Conservation (phyloP, 2,888 invertebrate genomes). For the Melanostoma scalare region DNA sequence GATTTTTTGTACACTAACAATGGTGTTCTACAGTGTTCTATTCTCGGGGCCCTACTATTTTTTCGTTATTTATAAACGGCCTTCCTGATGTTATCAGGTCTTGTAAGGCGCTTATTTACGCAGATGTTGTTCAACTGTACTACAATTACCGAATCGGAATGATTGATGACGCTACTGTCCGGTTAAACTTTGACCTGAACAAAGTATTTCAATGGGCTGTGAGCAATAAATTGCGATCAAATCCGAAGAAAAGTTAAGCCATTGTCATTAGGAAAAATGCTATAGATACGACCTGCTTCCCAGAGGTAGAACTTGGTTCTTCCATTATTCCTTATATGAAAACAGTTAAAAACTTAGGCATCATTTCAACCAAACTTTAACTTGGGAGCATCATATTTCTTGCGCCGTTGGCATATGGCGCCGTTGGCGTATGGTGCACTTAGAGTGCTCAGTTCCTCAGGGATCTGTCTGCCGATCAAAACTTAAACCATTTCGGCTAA, state of each 20-base stretch:
- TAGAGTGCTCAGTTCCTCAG: not conserved
- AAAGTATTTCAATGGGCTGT: not conserved
- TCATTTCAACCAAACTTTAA: too few species aligned
- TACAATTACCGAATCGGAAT: not conserved
- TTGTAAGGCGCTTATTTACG: not conserved
- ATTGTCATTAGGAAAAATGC: too few species aligned
- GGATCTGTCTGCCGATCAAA: not conserved
- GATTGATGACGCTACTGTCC: not conserved
- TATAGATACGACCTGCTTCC: too few species aligned
- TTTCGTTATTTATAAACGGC: not conserved
- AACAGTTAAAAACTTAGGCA: too few species aligned
- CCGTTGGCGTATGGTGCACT: too few species aligned
- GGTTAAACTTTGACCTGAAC: conserved; percentile 8
- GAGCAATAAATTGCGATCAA: not conserved
- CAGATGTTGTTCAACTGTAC: not conserved
- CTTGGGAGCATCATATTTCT: too few species aligned
- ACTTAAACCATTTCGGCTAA: not conserved
- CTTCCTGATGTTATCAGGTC: not conserved
- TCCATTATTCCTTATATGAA: too few species aligned
- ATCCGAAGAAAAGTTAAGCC: too few species aligned
- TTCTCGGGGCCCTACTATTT: not conserved
- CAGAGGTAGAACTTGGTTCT: too few species aligned
- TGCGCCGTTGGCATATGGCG: too few species aligned
- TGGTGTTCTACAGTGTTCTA: not conserved
- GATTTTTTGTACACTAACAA: too few species aligned